phyloP scores from a whole-genome alignment of 30 jellyfish, hydroid and myxozoan species.

The Aurelia aurita complex sp. Pacific region DNA sequence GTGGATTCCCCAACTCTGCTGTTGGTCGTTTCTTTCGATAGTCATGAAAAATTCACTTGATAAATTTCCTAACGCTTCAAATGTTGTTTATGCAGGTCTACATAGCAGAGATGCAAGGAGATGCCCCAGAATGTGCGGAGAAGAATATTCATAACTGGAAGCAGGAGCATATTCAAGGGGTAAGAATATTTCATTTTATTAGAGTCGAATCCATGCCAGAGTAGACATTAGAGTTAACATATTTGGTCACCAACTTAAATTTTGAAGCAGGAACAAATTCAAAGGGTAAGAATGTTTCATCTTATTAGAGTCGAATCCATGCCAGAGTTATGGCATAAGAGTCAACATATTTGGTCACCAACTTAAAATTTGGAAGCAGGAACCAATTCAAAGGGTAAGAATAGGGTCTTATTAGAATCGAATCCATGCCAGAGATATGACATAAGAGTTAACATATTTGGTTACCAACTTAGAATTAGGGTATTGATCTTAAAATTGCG shows the following conservation, averaged over 20 bases:
- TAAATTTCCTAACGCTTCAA: too few species aligned
- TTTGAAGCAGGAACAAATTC: conserved; percentile 77
- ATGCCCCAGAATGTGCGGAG: conserved; percentile 80
- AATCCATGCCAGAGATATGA: background rate
- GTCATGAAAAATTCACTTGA: too few species aligned
- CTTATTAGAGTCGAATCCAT: background rate
- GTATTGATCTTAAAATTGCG: too few species aligned
- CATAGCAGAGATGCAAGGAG: conserved; percentile 90
- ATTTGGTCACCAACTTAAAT: too few species aligned
- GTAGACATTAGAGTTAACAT: background rate
- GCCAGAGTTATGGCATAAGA: background rate
- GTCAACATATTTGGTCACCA: background rate
- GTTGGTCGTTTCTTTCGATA: too few species aligned
- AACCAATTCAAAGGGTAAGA: conserved; percentile 75
- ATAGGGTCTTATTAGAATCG: too few species aligned
- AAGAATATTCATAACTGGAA: conserved; percentile 89
- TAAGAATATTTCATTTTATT: background rate
- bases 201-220: background rate
- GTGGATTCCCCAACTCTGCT: too few species aligned
- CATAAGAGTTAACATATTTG: background rate
- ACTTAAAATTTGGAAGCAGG: conserved; percentile 50
- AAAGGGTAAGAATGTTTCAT: conserved; percentile 51
- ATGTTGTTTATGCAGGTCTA: conserved; percentile 48
- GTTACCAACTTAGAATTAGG: conserved; percentile 1
- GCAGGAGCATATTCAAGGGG: conserved; percentile 83